These are phyloP conservation scores for Diogma glabrata DNA, from an alignment of 2,888 invertebrate species.

Conservation along the genomic window DNA sequence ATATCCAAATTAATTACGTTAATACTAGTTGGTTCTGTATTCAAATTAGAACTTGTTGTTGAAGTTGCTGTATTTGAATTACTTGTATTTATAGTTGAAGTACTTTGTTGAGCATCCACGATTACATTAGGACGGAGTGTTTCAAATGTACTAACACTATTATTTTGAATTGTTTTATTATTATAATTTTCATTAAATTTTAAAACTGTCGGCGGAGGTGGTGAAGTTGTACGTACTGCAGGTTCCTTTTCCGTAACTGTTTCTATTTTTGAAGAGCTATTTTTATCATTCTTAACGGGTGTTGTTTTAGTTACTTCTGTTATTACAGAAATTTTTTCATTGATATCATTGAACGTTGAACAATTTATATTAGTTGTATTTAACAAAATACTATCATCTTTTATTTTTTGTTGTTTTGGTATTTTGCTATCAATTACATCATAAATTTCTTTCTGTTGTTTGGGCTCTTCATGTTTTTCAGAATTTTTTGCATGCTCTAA, in stretches of 20 bases:
- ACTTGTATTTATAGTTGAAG: conserved; percentile 13
- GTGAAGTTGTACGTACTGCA: no score
- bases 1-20: conserved; percentile 39
- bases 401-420: no score
- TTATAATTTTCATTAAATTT: conserved; percentile 19
- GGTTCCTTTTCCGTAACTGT: neutral
- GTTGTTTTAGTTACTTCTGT: conserved; percentile 2
- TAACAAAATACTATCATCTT: no score
- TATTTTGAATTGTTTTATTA: neutral
- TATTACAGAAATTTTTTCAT: conserved; percentile 4
- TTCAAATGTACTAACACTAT: neutral
- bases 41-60: conserved; percentile 14
- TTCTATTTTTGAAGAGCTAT: conserved; percentile 18
- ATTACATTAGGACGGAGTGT: conserved; percentile 19
- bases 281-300: neutral
- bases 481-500: no score
- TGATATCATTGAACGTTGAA: no score
- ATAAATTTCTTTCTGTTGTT: neutral
- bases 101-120: conserved; percentile 15
- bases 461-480: no score
- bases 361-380: no score
- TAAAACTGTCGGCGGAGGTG: conserved; percentile 15
- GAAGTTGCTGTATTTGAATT: conserved; percentile 16
- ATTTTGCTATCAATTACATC: no score
- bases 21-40: conserved; percentile 33